These are phyloP conservation scores for Pantherophis alleghaniensis DNA, from an alignment of 2,797 vertebrate species.

Conservation along the genomic window DNA sequence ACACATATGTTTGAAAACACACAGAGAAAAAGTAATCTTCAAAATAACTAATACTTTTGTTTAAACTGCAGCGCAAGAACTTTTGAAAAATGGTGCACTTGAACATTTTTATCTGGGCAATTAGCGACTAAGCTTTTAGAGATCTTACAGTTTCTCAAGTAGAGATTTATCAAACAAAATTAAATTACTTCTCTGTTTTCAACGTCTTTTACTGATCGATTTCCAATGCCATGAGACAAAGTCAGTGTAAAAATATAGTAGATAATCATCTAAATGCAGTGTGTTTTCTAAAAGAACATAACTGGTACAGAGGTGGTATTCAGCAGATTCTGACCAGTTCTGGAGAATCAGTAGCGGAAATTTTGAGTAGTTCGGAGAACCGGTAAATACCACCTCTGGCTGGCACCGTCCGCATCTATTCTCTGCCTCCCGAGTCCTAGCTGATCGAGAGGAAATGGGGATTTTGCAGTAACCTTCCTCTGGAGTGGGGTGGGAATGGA, in stretches of 20 bases:
- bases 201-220: neutral
- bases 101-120: neutral
- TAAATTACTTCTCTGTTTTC: constrained; percentile 14
- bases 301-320: neutral
- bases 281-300: neutral
- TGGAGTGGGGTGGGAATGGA: no score
- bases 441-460: no score
- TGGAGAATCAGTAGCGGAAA: no score
- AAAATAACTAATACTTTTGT: accelerated
- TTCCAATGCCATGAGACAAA: constrained; percentile 9
- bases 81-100: constrained; percentile 10
- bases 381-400: no score
- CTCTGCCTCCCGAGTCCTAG: no score
- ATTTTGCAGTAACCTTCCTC: no score
- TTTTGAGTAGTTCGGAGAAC: no score
- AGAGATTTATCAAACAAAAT: neutral
- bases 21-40: neutral
- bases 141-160: constrained; percentile 28
- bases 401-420: no score
- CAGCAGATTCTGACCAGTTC: no score
- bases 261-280: neutral
- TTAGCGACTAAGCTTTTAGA: neutral
- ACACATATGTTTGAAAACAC: neutral
- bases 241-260: neutral
- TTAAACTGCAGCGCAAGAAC: constrained; percentile 9